These are phyloP conservation scores for Crocallis elinguaria DNA, from an alignment of 2,888 invertebrate species.

Conservation along the genomic window DNA sequence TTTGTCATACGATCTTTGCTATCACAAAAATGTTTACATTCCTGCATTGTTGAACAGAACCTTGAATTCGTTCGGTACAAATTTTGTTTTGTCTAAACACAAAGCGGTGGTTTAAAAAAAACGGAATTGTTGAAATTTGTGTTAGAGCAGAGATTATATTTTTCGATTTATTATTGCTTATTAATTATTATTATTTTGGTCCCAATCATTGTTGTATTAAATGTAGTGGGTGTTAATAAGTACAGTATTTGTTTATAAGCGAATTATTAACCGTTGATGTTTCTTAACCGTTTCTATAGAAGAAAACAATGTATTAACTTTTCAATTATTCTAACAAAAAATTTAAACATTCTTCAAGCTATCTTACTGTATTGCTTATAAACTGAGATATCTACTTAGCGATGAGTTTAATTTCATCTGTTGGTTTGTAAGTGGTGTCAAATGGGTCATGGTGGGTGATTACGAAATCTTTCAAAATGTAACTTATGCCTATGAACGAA, in stretches of 20 bases:
- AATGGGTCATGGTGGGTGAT: no score
- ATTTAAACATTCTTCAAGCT: slow-evolving; percentile 2
- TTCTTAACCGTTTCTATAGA: slow-evolving; percentile 45
- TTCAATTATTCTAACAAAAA: slow-evolving; percentile 5
- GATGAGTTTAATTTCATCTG: neutral
- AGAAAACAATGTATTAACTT: slow-evolving; percentile 25
- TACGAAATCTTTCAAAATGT: no score
- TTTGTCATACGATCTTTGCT: slow-evolving; percentile 54
- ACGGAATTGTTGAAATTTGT: slow-evolving; percentile 78
- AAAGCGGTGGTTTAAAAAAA: slow-evolving; percentile 33
- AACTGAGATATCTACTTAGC: neutral
- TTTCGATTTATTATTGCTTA: slow-evolving; percentile 77
- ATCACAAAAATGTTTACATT: slow-evolving; percentile 65
- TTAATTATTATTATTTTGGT: slow-evolving; percentile 57
- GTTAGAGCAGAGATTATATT: slow-evolving; percentile 79
- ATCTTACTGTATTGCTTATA: slow-evolving; percentile 14
- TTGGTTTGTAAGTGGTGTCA: neutral
- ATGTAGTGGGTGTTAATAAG: slow-evolving; percentile 60
- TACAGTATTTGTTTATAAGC: slow-evolving; percentile 67
- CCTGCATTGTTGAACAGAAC: slow-evolving; percentile 61
- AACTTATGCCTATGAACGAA: no score
- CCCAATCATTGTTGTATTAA: slow-evolving; percentile 69
- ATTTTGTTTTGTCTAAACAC: slow-evolving; percentile 42
- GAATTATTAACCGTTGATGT: slow-evolving; percentile 51
- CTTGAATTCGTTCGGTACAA: slow-evolving; percentile 48